Conservation (phyloP, 2,888 invertebrate genomes). For the Polydrusus tereticollis region DNA sequence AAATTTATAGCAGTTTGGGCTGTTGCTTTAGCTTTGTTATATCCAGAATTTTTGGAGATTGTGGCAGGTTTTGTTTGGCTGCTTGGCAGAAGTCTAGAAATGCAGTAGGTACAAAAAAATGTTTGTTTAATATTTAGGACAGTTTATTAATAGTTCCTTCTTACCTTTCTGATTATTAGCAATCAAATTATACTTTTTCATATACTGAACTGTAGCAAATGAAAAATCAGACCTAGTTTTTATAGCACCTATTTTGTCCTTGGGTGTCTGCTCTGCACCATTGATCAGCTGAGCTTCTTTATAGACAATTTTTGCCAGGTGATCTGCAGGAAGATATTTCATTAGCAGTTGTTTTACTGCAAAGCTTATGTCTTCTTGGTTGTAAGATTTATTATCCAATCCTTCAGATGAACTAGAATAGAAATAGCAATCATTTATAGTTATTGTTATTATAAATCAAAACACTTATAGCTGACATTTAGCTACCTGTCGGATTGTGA, state of each 20-base stretch:
- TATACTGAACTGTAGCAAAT: conserved; percentile 78
- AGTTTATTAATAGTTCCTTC: background rate
- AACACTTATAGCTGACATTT: no score
- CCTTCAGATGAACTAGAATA: conserved; percentile 41
- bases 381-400: conserved; percentile 50
- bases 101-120: no score
- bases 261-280: conserved; percentile 14
- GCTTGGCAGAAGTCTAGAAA: conserved; percentile 12
- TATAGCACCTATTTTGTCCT: conserved; percentile 51
- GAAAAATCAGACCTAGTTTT: conserved; percentile 73
- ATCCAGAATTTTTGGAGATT: conserved; percentile 71
- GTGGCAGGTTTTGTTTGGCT: background rate
- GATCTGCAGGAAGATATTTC: conserved; percentile 71
- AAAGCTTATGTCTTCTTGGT: conserved; percentile 68
- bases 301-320: conserved; percentile 61
- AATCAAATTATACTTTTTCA: conserved; percentile 75
- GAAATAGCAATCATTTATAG: no score
- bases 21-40: conserved; percentile 78
- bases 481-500: conserved; percentile 21
- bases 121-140: no score
- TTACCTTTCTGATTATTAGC: conserved; percentile 48
- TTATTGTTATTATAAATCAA: no score
- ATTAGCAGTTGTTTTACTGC: conserved; percentile 71
- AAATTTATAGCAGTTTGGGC: conserved; percentile 72
- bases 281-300: conserved; percentile 26